Conservation (phyloP, 2,113 vertebrate species). For the Gulo gulo region DNA sequence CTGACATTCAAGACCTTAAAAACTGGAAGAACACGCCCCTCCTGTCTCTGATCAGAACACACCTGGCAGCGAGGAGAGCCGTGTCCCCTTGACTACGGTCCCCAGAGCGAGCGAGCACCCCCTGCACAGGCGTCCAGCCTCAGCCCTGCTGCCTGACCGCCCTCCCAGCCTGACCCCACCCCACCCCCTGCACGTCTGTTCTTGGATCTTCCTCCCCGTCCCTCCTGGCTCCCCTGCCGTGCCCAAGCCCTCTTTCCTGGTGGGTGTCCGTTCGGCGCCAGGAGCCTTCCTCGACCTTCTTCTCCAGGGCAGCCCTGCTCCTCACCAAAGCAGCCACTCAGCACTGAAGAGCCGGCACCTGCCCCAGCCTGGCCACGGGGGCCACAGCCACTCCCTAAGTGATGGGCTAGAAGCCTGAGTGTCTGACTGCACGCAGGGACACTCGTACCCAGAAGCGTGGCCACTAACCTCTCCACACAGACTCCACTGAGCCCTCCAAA, state of each 20-base stretch:
- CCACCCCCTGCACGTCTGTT: not conserved
- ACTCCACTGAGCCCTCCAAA: not conserved
- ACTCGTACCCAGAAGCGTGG: not conserved
- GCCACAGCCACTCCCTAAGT: not conserved
- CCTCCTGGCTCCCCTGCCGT: not conserved
- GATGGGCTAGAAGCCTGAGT: rapidly evolving
- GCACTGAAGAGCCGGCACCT: not conserved
- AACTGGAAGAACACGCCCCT: not conserved
- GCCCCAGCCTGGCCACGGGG: not conserved
- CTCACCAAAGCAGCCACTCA: not conserved
- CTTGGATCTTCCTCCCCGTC: not conserved
- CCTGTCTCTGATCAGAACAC: not conserved
- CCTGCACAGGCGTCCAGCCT: rapidly evolving
- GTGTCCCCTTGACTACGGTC: not conserved
- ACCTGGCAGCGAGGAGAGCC: rapidly evolving
- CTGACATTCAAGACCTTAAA: not conserved
- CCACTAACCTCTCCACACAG: not conserved
- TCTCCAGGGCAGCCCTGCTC: not conserved
- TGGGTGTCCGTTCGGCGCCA: not conserved
- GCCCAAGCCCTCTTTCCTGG: not conserved
- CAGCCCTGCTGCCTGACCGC: not conserved
- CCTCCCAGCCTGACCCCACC: too few species aligned
- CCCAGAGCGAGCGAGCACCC: not conserved
- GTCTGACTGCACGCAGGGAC: not conserved
- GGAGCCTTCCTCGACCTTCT: not conserved